Conservation (phyloP, 1,140 invertebrate genomes). For the Papilio glaucus region DNA sequence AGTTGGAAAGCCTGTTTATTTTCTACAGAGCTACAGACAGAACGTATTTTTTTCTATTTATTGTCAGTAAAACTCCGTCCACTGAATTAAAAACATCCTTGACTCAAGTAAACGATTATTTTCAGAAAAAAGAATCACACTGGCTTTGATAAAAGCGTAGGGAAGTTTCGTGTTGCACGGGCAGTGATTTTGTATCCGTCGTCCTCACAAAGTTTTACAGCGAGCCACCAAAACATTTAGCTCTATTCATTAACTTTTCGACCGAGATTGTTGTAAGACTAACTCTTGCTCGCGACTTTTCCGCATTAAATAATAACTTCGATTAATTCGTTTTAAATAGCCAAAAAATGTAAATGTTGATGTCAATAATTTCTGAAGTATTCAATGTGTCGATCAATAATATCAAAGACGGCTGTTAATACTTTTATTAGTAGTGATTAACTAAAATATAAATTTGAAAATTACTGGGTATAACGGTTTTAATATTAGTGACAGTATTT, state of each 20-base stretch:
- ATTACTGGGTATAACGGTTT: too few species aligned
- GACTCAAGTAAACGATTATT: conserved; percentile 5
- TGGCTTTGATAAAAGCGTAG: neutral
- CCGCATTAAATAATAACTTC: too few species aligned
- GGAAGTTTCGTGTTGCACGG: conserved; percentile 3
- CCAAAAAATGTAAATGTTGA: too few species aligned
- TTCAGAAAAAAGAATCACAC: conserved; percentile 1
- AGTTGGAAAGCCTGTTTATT: neutral
- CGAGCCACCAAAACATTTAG: neutral
- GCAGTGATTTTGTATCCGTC: neutral
- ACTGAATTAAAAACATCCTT: conserved; percentile 2
- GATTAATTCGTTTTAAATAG: neutral
- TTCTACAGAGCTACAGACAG: neutral
- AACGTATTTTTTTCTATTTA: neutral
- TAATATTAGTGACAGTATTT: too few species aligned
- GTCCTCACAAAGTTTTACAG: conserved; percentile 7
- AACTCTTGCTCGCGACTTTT: too few species aligned
- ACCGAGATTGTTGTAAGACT: neutral
- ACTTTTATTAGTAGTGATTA: too few species aligned
- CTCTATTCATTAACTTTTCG: neutral
- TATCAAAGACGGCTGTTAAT: too few species aligned
- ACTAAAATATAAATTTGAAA: too few species aligned
- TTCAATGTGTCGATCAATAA: too few species aligned
- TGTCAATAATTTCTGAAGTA: too few species aligned
- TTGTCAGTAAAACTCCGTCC: neutral